These are phyloP conservation scores for Coregonus sp. DNA, from an alignment of 2,797 vertebrate species.

Conservation along the genomic window DNA sequence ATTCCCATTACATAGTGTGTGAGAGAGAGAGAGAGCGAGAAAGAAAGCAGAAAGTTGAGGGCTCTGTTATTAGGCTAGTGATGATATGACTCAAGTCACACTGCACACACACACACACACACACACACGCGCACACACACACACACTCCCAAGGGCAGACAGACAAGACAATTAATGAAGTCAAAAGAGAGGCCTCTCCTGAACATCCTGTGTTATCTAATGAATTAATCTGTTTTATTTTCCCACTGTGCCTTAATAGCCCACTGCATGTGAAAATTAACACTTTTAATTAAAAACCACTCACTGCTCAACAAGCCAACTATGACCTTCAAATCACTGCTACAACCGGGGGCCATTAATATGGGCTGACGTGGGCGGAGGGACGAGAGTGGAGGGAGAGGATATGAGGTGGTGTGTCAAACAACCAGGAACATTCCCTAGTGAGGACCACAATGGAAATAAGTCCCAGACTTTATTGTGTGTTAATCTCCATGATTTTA, in stretches of 20 bases:
- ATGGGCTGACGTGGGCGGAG: not conserved
- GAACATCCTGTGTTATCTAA: conserved; percentile 45
- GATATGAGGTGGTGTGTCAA: not conserved
- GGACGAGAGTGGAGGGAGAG: not conserved
- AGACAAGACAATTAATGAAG: conserved; percentile 35
- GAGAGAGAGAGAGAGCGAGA: too few species aligned
- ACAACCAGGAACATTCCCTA: not conserved
- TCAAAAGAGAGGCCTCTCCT: conserved; percentile 26
- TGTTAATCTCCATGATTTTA: too few species aligned
- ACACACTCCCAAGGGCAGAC: not conserved
- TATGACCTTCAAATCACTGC: conserved; percentile 52
- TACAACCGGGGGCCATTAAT: conserved; percentile 32
- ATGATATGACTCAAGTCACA: not conserved
- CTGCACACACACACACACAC: not conserved
- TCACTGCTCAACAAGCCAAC: conserved; percentile 47
- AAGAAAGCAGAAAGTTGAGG: too few species aligned
- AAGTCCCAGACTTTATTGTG: too few species aligned
- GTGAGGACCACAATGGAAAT: not conserved
- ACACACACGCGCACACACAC: not conserved
- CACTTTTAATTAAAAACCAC: conserved; percentile 50
- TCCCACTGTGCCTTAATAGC: conserved; percentile 26
- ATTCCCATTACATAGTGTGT: too few species aligned
- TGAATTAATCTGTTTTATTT: conserved; percentile 53
- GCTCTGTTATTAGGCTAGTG: too few species aligned
- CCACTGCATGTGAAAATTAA: conserved; percentile 31